phyloP scores from a whole-genome alignment of 2,797 vertebrate genomes.

The Enteromius anoplus region DNA sequence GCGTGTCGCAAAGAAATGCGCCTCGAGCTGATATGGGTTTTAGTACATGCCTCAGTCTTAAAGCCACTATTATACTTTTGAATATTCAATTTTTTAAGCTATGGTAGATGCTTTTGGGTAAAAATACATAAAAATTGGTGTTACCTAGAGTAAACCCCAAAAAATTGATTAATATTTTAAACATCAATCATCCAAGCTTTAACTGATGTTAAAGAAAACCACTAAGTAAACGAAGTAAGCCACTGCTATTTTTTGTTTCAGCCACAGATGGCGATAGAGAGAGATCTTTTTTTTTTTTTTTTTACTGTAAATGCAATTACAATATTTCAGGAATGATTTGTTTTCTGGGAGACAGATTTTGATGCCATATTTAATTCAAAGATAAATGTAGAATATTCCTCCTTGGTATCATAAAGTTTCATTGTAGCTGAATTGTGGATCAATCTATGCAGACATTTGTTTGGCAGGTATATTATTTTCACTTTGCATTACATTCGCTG shows the following conservation, averaged over 20 bases:
- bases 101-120: neutral
- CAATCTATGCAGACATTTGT: neutral
- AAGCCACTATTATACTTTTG: slow-evolving; percentile 2
- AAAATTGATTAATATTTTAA: neutral
- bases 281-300: too few species aligned
- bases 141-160: neutral
- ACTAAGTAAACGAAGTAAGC: neutral
- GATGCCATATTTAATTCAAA: neutral
- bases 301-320: neutral
- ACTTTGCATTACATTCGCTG: neutral
- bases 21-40: neutral
- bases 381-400: neutral
- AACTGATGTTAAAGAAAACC: neutral
- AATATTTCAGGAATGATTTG: neutral
- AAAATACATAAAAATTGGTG: neutral
- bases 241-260: neutral
- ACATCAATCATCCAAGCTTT: neutral
- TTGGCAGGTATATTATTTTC: neutral
- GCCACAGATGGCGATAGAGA: neutral
- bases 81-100: slow-evolving; percentile 11
- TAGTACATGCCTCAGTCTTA: neutral
- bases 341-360: neutral
- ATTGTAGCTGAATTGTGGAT: neutral
- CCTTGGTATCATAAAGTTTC: neutral
- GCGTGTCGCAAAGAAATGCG: neutral